Conservation (phyloP, 1,140 invertebrate species). For the Pseudomyrmex gracilis region DNA sequence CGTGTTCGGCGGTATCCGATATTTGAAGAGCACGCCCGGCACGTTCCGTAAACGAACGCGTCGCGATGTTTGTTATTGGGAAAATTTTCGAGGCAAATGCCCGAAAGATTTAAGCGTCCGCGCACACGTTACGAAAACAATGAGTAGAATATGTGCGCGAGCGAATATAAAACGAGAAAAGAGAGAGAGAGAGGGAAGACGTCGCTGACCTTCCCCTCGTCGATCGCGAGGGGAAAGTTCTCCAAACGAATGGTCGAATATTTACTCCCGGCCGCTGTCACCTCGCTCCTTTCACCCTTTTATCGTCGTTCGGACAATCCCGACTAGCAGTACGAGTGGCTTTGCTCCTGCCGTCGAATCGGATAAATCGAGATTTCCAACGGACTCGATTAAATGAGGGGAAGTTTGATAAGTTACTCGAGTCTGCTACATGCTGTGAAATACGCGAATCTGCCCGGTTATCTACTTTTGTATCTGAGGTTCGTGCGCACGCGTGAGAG, state of each 20-base stretch:
- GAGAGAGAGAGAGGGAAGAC: neutral
- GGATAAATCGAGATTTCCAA: conserved; percentile 59
- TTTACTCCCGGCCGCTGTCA: conserved; percentile 66
- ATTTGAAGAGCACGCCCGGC: conserved; percentile 39
- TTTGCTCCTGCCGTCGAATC: conserved; percentile 14
- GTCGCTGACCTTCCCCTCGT: neutral
- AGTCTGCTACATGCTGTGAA: neutral
- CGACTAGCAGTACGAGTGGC: conserved; percentile 58
- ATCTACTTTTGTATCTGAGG: too few species aligned
- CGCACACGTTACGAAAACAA: conserved; percentile 70
- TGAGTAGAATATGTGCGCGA: conserved; percentile 6
- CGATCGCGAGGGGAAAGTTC: conserved; percentile 20
- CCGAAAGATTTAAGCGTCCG: conserved; percentile 48
- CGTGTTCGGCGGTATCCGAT: conserved; percentile 20
- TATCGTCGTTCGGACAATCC: conserved; percentile 57
- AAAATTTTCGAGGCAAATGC: conserved; percentile 58
- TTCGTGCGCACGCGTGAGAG: too few species aligned
- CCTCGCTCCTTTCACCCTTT: conserved; percentile 38
- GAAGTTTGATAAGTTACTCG: conserved; percentile 64
- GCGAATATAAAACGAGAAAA: neutral
- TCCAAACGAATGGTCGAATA: conserved; percentile 71
- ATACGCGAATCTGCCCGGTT: neutral
- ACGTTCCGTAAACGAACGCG: conserved; percentile 63
- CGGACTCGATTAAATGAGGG: conserved; percentile 58
- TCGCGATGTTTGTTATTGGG: conserved; percentile 45